Conservation (phyloP, 2,797 vertebrate species). For the Pseudomugil gertrudae region DNA sequence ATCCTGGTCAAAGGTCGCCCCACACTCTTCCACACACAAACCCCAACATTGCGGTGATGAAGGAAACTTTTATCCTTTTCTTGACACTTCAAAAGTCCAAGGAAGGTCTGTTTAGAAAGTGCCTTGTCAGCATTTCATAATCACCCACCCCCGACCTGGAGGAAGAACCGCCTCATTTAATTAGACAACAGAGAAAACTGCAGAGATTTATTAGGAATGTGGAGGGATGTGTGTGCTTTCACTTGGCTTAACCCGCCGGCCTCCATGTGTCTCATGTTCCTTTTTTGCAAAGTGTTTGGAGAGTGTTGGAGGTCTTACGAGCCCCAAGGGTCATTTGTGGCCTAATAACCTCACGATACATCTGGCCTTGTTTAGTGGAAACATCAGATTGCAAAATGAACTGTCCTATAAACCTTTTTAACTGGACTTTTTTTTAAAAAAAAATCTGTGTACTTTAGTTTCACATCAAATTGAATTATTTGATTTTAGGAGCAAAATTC, state of each 20-base stretch:
- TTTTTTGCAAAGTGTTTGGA: neutral
- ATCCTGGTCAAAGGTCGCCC: constrained; percentile 63
- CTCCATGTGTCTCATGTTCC: constrained; percentile 7
- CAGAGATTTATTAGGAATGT: constrained; percentile 66
- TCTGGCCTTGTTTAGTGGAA: constrained; percentile 34
- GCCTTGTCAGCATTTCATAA: constrained; percentile 61
- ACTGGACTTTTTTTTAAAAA: neutral
- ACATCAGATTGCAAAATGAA: constrained; percentile 7
- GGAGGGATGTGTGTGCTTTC: constrained; percentile 31
- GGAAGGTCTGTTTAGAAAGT: constrained; percentile 52
- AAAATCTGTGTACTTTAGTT: neutral
- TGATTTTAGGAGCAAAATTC: no score
- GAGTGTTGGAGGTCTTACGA: constrained; percentile 33
- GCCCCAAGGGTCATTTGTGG: constrained; percentile 19
- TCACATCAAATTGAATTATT: neutral
- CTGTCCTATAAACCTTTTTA: constrained; percentile 1
- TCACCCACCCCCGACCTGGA: constrained; percentile 11
- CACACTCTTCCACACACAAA: constrained; percentile 51
- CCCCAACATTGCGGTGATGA: constrained; percentile 28
- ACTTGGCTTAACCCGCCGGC: constrained; percentile 23
- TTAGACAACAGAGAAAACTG: constrained; percentile 63
- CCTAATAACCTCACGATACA: constrained; percentile 9
- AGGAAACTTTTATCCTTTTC: constrained; percentile 49
- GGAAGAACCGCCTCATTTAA: constrained; percentile 46
- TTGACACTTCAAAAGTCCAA: constrained; percentile 49